Percentiles rank a stretch among this genome's conserved stretches.
Evolutionary conservation across 2,797 vertebrate genomes (phyloP).

Genomic region (Acridotheres tristis): DNA sequence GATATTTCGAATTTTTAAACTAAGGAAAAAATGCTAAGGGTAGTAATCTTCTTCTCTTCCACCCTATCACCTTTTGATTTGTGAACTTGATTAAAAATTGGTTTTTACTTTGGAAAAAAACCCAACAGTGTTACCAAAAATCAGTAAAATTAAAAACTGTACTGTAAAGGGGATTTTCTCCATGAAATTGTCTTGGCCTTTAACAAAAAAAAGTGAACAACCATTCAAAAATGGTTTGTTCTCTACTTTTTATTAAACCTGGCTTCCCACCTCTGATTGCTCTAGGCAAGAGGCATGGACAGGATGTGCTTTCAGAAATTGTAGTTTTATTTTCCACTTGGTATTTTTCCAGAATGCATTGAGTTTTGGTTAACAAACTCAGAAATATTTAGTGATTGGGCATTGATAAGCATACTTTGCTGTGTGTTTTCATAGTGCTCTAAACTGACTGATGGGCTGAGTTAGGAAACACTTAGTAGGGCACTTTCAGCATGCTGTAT

Average conservation of each 20-base stretch:
- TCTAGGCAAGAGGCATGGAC: background rate
- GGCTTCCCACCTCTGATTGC: conserved; percentile 20
- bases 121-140: background rate
- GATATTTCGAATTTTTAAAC: background rate
- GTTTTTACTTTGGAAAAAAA: background rate
- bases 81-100: background rate
- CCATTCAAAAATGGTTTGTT: background rate
- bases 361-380: background rate
- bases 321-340: background rate
- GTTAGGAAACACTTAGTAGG: conserved; percentile 7
- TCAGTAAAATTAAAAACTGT: background rate
- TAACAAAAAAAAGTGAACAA: background rate
- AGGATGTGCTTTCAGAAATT: background rate
- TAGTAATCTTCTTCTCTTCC: background rate
- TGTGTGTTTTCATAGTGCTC: background rate
- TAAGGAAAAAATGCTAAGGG: background rate
- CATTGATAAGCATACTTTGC: background rate
- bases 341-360: background rate
- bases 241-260: conserved; percentile 29
- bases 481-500: background rate
- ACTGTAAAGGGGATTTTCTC: background rate
- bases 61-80: background rate
- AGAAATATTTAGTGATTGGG: background rate
- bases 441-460: background rate
- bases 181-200: background rate